Evolutionary conservation across 35 echinoderm and acorn worm species (phyloP), one percentile per base, ranked within the genome.

Genomic region (Anneissia japonica): DNA sequence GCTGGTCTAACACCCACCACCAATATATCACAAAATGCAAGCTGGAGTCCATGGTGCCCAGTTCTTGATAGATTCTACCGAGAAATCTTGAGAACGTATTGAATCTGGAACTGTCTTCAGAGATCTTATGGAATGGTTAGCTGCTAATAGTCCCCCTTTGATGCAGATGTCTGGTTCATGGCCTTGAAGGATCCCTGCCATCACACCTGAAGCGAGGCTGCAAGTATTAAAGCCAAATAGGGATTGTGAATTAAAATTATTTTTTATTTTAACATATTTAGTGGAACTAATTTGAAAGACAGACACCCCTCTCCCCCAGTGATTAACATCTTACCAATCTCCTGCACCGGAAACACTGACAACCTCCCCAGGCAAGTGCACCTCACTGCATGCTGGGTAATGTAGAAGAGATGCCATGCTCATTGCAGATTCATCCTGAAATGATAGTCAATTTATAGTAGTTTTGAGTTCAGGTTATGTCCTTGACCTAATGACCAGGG

Each of bases 341-440:
- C 95, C 95, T 79, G 91, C 95, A 82, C 95, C 95, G 37, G 95
- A 97, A 21, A 97, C 95, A 75, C 88, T 93, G 56, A 75, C 41
- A n/a, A 96, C 84, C 4, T 81, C 34, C 21, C 14, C 30, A 23
- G 77, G 40, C 19, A 38, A 37, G 7, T 88, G 34, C 51, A 46
- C 79, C 51, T 74, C 79, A 28, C 41, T 64, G 43, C 31, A 75
- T 36, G 89, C 87, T 82, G 91, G 88, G 77, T 93, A 97, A 86
- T 97, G 91, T 3, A 93, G 85, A 29, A 86, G 87, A 75, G 95
- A 97, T 34, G 86, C 88, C 94, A 86, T 89, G 26, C 87, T 84
- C 72, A 45, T 75, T 11, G 77, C 73, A 29, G 84, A 79, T 38
- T 36, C 46, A 36, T 82, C 43, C 77, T 76, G 30, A 77, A 77